phyloP scores from a whole-genome alignment of 2,888 invertebrate species.

The Tiphia femorata region DNA sequence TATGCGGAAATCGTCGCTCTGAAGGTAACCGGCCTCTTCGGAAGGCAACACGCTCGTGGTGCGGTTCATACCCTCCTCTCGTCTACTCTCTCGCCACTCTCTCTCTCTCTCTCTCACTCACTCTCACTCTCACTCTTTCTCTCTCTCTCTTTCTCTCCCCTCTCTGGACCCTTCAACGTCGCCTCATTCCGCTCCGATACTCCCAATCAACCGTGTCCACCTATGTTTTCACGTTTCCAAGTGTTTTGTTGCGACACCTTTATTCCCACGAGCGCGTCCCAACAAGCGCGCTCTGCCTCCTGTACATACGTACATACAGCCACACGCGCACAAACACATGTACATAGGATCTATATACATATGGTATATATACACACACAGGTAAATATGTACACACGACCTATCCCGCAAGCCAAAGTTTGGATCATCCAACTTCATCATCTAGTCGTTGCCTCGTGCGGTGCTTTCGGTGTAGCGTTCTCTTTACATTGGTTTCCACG shows the following conservation, averaged over 20 bases:
- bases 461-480: conserved; percentile 66
- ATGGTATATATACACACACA: no score
- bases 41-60: conserved; percentile 45
- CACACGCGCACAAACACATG: no score
- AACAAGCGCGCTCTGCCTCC: neutral
- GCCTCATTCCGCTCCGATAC: neutral
- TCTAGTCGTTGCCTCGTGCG: conserved; percentile 61
- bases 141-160: conserved; percentile 19
- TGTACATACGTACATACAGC: neutral
- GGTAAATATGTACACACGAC: no score
- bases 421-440: conserved; percentile 29
- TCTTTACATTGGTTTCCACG: conserved; percentile 45
- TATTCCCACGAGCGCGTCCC: neutral
- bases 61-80: conserved; percentile 16
- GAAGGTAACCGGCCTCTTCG: conserved; percentile 79
- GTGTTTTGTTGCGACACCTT: conserved; percentile 9
- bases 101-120: conserved; percentile 17
- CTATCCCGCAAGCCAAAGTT: no score
- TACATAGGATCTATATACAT: no score
- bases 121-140: conserved; percentile 20
- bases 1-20: conserved; percentile 97
- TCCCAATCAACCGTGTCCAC: no score
- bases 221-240: no score
- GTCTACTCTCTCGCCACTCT: conserved; percentile 5
- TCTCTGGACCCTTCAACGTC: conserved; percentile 2